A percentile compares a stretch with the other conserved stretches of the same genome.
Evolutionary conservation across 2,113 vertebrate species (phyloP).

Genomic region (Mormyrus iriodes): DNA sequence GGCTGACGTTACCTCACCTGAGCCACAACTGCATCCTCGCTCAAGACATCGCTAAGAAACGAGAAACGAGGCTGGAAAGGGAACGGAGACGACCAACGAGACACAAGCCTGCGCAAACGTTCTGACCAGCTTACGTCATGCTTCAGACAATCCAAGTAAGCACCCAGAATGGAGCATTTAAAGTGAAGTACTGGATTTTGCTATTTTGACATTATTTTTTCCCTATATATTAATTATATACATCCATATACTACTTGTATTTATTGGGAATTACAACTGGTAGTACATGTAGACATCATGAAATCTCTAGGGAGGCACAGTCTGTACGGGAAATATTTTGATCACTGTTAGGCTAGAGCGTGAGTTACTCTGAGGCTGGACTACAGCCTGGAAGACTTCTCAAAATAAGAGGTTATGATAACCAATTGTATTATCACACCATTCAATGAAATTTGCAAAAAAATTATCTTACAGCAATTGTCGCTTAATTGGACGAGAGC

Average conservation of each 20-base stretch:
- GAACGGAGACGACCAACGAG: not conserved
- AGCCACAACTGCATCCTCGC: constrained; percentile 34
- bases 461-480: not conserved
- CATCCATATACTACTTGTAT: not conserved
- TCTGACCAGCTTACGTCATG: constrained; percentile 39
- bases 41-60: not conserved
- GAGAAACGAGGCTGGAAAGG: constrained; percentile 3
- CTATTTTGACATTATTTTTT: not conserved
- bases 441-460: not conserved
- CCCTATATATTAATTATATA: too few relatives aligned
- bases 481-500: not conserved
- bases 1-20: constrained; percentile 1
- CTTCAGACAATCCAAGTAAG: constrained; percentile 52
- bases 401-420: not conserved
- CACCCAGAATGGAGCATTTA: not conserved
- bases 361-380: not conserved
- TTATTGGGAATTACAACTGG: not conserved
- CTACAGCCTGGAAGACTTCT: not conserved
- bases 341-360: not conserved
- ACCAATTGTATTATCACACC: not conserved
- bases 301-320: not conserved
- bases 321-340: not conserved
- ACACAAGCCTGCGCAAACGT: too few relatives aligned
- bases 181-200: not conserved
- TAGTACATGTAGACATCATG: not conserved